Conservation (phyloP, 2,113 vertebrate genomes). For the Melanerpes aurifrons region DNA sequence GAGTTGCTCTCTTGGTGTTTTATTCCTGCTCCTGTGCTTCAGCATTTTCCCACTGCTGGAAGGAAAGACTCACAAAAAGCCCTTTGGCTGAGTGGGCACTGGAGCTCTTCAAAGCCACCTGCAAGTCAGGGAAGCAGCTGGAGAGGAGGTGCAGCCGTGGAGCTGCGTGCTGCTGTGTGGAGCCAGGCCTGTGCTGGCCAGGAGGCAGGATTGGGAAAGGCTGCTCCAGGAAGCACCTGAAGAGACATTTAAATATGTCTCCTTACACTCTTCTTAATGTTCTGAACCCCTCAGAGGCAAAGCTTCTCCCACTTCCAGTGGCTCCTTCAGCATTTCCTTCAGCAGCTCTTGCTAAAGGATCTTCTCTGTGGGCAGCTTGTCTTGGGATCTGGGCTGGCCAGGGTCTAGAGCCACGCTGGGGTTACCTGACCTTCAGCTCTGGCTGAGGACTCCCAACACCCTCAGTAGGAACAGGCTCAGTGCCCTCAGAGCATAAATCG, state of each 20-base stretch:
- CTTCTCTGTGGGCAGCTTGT: background rate
- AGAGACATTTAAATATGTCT: background rate
- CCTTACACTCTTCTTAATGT: background rate
- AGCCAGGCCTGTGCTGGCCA: background rate
- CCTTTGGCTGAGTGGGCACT: background rate
- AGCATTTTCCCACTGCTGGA: no score
- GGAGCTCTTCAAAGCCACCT: background rate
- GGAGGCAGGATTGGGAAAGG: background rate
- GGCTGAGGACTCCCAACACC: no score
- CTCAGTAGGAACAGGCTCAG: no score
- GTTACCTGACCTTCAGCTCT: background rate
- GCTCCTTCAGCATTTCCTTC: background rate
- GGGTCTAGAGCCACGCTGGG: background rate
- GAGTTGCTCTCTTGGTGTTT: background rate
- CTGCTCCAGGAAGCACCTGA: background rate
- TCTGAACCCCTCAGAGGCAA: background rate
- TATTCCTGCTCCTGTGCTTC: background rate
- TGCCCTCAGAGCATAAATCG: no score
- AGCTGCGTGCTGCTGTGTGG: background rate
- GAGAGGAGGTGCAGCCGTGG: background rate
- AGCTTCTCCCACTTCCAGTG: background rate
- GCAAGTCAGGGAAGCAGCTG: background rate
- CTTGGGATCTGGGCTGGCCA: background rate
- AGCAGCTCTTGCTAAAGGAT: background rate
- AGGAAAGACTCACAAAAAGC: no score